phyloP scores from a whole-genome alignment of 2,888 invertebrate species.

The Aleiodes leptofemur region DNA sequence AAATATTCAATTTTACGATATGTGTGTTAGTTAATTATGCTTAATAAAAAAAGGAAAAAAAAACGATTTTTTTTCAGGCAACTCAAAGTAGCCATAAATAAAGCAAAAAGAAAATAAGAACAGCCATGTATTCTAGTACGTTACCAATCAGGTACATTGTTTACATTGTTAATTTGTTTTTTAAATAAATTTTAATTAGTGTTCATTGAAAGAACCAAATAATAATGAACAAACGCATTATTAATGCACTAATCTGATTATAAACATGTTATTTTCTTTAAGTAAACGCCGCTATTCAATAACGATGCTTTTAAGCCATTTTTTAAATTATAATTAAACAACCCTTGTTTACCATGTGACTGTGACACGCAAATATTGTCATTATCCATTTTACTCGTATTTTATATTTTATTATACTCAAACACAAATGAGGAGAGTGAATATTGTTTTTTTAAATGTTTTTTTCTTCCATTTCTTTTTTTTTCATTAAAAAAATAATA shows the following conservation, averaged over 20 bases:
- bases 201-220: slow-evolving; percentile 11
- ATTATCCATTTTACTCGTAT: slow-evolving; percentile 26
- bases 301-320: slow-evolving; percentile 33
- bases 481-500: slow-evolving; percentile 18
- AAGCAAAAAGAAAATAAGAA: slow-evolving; percentile 15
- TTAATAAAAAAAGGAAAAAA: background rate
- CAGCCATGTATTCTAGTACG: slow-evolving; percentile 50
- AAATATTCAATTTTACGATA: slow-evolving; percentile 10
- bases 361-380: slow-evolving; percentile 53
- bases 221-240: background rate
- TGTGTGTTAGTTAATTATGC: slow-evolving; percentile 23
- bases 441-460: background rate
- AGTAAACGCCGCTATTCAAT: background rate
- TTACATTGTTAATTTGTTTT: slow-evolving; percentile 47
- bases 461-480: slow-evolving; percentile 14
- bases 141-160: slow-evolving; percentile 63
- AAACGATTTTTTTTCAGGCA: slow-evolving; percentile 27
- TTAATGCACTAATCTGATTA: slow-evolving; percentile 25
- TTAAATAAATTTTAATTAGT: slow-evolving; percentile 19
- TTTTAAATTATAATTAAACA: slow-evolving; percentile 53
- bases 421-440: background rate
- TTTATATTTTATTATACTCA: slow-evolving; percentile 3
- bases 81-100: slow-evolving; percentile 32
- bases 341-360: slow-evolving; percentile 53
- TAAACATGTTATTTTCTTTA: background rate